Base-by-base conservation (phyloP, 2,797 vertebrate species). In the Falco rusticolus region DNA sequence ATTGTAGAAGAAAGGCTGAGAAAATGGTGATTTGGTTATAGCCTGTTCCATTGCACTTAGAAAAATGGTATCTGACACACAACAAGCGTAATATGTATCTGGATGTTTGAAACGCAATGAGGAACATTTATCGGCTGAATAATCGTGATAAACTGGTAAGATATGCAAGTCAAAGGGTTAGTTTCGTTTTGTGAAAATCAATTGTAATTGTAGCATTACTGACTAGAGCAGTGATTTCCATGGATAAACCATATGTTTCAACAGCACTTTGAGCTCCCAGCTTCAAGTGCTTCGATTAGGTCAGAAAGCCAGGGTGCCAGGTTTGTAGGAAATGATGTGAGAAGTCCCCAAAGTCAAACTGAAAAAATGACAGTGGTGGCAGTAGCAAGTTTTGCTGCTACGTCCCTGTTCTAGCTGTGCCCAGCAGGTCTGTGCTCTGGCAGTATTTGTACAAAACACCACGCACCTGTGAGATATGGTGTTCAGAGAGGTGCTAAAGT, bases 391-490 rank as follows among this genome's bases (percentile, higher is more conserved):
- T 78, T 75, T 84, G 56, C 50, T 84, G 29, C 13, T 45, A 9
- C 1, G 4, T 26, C 26, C 13, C 19, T 51, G 5, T 19, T 48
- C 53, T 64, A 39, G 16, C 50, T 61, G 43, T 50, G 41, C 16
- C 45, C 41, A 53, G 65, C 13, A 71, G 57, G 12, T 48, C 41
- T 83, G 19, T 59, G 48, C 37, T 16, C 37, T 3, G 10, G 24
- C 33, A 54, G 13, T 16, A 34, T 43, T 75, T 72, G 47, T 48
- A 25, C 29, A 76, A 76, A 83, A 54, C 33, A 45, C 15, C 13
- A 8, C 0, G 4, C 0, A 5, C 17, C 16, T 6, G 1, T 50
- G 53, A 70, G 43, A 21, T 41, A 5, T 3, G 8, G 41, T 29
- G 64, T 33, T 90, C 53, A 39, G 80, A 78, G 50, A 57, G 13